Evolutionary conservation across 2,113 vertebrate genomes (phyloP).

Genomic region (Alexandromys fortis): DNA sequence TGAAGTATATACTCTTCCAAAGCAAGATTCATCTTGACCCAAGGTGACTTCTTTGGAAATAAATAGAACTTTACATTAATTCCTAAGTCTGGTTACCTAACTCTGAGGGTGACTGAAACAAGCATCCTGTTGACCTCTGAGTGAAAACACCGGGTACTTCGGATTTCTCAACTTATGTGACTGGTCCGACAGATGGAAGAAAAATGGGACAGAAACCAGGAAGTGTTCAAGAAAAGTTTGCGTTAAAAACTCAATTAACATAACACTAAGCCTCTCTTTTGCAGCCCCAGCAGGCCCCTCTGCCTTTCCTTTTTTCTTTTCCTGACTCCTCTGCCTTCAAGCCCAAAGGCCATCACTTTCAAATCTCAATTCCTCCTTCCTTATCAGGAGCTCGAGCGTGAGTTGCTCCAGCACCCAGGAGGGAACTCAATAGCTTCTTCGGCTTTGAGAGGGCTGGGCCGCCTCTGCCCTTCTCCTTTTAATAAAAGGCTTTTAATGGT

Average conservation of each 20-base stretch:
- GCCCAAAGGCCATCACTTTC: slow-evolving; percentile 46
- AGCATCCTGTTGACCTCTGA: background rate
- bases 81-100: background rate
- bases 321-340: background rate
- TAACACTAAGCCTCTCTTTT: slow-evolving; percentile 23
- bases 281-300: background rate
- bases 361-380: background rate
- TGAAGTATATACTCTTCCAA: background rate
- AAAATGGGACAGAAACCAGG: background rate
- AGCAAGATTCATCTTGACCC: background rate
- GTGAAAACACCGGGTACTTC: background rate
- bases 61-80: slow-evolving; percentile 16
- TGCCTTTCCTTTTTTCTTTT: background rate
- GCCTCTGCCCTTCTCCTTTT: background rate
- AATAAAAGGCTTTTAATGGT: slow-evolving; percentile 63
- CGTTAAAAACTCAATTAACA: background rate
- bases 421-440: background rate
- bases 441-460: slow-evolving; percentile 38
- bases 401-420: background rate
- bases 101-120: background rate
- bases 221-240: background rate
- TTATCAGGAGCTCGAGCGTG: background rate
- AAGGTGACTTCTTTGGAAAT: slow-evolving; percentile 27
- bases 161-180: slow-evolving; percentile 21
- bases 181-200: background rate